Percentiles rank a stretch among this genome's conserved stretches.
Conservation (phyloP, 1,140 invertebrate species). For the Caenorhabditis briggsae region DNA sequence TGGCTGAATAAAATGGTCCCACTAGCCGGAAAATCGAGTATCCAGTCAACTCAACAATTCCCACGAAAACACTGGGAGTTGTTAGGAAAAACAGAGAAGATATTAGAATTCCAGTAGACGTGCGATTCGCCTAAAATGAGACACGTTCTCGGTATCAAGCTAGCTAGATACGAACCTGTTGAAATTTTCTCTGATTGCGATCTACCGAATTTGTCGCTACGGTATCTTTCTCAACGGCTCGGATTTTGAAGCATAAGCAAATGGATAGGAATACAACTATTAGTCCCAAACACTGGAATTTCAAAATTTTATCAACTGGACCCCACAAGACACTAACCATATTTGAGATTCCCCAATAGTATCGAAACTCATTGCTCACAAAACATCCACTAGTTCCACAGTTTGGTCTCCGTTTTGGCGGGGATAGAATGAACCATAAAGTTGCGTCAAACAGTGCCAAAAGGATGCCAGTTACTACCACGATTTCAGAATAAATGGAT, state of each 20-base stretch:
- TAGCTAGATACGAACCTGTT: background rate
- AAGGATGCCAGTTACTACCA: background rate
- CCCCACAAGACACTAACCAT: background rate
- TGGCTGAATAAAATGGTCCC: slow-evolving; percentile 17
- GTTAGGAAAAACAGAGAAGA: background rate
- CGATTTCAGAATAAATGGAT: background rate
- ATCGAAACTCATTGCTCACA: slow-evolving; percentile 23
- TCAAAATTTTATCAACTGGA: background rate
- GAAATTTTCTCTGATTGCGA: background rate
- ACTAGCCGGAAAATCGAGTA: slow-evolving; percentile 5
- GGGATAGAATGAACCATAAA: background rate
- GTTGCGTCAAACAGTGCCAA: background rate
- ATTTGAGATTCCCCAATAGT: slow-evolving; percentile 14
- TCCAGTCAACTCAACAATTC: slow-evolving; percentile 1
- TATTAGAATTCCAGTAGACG: slow-evolving; percentile 5
- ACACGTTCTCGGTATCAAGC: too few relatives aligned
- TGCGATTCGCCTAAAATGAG: background rate
- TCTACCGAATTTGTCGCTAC: background rate
- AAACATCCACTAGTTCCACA: slow-evolving; percentile 35
- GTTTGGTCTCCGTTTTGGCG: background rate
- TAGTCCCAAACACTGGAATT: background rate
- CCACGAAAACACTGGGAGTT: background rate
- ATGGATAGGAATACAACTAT: background rate
- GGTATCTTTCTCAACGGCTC: background rate
- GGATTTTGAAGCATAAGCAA: background rate